Evolutionary conservation across 2,797 vertebrate genomes (phyloP), one percentile per base, ranked within the genome.

Genomic region (Enteromius treurensis): DNA sequence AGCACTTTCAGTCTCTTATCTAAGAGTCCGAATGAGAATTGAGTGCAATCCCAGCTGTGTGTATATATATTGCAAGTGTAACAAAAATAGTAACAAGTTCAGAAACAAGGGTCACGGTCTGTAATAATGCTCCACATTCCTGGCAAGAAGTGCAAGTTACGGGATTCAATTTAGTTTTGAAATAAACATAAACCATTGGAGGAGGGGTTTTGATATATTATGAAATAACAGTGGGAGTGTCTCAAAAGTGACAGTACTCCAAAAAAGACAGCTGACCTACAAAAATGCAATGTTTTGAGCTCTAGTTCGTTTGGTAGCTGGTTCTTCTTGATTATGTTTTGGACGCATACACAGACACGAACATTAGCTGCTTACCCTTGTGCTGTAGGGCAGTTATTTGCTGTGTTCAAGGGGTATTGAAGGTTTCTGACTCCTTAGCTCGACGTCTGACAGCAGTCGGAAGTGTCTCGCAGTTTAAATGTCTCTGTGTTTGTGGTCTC

Each of bases 81-180:
- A 81, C 67, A 81, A 73, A 42, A 86, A 77, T 78, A 77, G 58
- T 32, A 70, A 60, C 37, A 42, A 65, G 64, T 58, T 80, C 64
- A 71, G 42, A 71, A 8, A 60, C 23, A 26, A 3, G 14, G 29
- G 13, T 23, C 17, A 37, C 34, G 0, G 11, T 62, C 47, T 0
- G 13, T 49, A 62, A 49, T 53, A 81, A 51, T 73, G 26, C 34
- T 9, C 5, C n/a, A 53, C 37, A 80, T 45, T 34, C 21, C 11
- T 49, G 3, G 14, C 26, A 37, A 21, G 3, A 13, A 32, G 4
- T 42, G 8, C 21, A 45, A 45, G 5, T 11, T 26, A 10, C 11
- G 58, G 32, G 3, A 58, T 23, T 75, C 8, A 81, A 29, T 6
- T 42, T 47, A 37, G 32, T n/a, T 37, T 21, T 47, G 42, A 81